Conservation (phyloP, 2,113 vertebrate species). For the Nerophis ophidion region DNA sequence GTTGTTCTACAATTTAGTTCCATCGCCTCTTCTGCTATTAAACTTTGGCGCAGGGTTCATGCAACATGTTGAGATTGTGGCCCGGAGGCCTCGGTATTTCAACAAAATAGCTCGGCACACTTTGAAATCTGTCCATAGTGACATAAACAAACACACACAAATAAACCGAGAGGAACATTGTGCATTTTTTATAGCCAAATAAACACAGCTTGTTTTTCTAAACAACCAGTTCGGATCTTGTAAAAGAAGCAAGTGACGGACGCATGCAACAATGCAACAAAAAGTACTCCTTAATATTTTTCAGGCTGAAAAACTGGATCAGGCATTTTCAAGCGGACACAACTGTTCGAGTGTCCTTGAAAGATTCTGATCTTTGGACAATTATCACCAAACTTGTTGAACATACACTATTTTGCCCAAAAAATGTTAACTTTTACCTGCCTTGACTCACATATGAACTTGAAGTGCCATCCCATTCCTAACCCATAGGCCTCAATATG, state of each 20-base stretch:
- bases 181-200: slow-evolving; percentile 35
- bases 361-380: too few species aligned
- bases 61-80: slow-evolving; percentile 53
- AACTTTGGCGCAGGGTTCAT: slow-evolving; percentile 43
- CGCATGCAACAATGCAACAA: slow-evolving; percentile 5
- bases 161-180: slow-evolving; percentile 47
- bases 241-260: slow-evolving; percentile 24
- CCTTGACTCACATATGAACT: too few species aligned
- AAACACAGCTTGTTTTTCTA: slow-evolving; percentile 21
- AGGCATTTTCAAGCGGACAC: slow-evolving; percentile 31
- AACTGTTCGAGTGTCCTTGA: too few species aligned
- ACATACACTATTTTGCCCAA: too few species aligned
- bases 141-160: too few species aligned
- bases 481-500: too few species aligned
- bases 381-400: too few species aligned
- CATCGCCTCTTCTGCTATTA: slow-evolving; percentile 18
- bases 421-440: too few species aligned
- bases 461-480: too few species aligned
- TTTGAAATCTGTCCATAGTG: slow-evolving; percentile 44
- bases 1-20: not conserved
- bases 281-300: slow-evolving; percentile 14
- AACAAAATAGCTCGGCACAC: slow-evolving; percentile 43
- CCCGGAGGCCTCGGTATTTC: slow-evolving; percentile 32
- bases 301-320: slow-evolving; percentile 12
- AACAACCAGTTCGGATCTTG: slow-evolving; percentile 16